Evolutionary conservation across 1,140 invertebrate genomes (phyloP).

Genomic region (Drosophila nannoptera): DNA sequence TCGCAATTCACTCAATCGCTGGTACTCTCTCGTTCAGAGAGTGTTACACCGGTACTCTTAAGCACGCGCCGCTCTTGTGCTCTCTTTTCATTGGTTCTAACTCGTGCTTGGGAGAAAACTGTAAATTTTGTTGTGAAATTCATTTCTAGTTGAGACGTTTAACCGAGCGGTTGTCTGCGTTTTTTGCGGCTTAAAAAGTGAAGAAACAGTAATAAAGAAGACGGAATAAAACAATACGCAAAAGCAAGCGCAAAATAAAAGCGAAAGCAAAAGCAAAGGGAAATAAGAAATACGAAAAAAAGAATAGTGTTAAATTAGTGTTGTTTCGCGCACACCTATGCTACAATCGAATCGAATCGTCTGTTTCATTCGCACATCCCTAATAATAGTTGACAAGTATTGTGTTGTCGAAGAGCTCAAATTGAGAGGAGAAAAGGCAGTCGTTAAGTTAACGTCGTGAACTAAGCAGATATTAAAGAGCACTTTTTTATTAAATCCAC

Average conservation of each 20-base stretch:
- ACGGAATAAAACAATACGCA: conserved; percentile 1
- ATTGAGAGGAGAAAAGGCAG: conserved; percentile 49
- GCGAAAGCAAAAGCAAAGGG: conserved; percentile 25
- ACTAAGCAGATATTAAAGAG: conserved; percentile 42
- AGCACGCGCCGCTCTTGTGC: no score
- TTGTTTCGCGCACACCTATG: conserved; percentile 42
- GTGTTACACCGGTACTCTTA: conserved; percentile 8
- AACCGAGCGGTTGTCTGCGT: conserved; percentile 69
- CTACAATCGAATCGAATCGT: conserved; percentile 64
- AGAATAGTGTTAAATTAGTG: conserved; percentile 38
- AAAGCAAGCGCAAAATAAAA: conserved; percentile 33
- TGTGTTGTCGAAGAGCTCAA: conserved; percentile 44
- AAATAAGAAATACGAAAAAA: conserved; percentile 19
- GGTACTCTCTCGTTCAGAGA: conserved; percentile 7
- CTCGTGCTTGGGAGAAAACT: conserved; percentile 58
- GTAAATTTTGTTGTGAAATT: conserved; percentile 53
- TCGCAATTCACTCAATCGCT: background rate
- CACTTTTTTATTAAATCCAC: conserved; percentile 40
- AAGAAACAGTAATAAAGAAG: conserved; percentile 39
- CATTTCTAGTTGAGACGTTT: conserved; percentile 77
- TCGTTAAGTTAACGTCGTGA: conserved; percentile 63
- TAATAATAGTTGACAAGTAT: conserved; percentile 60
- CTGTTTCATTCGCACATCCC: conserved; percentile 50
- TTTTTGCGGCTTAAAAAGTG: conserved; percentile 42
- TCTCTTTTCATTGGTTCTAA: conserved; percentile 43